Base-by-base conservation (phyloP, 2,797 vertebrate genomes). In the Eleutherodactylus coqui region DNA sequence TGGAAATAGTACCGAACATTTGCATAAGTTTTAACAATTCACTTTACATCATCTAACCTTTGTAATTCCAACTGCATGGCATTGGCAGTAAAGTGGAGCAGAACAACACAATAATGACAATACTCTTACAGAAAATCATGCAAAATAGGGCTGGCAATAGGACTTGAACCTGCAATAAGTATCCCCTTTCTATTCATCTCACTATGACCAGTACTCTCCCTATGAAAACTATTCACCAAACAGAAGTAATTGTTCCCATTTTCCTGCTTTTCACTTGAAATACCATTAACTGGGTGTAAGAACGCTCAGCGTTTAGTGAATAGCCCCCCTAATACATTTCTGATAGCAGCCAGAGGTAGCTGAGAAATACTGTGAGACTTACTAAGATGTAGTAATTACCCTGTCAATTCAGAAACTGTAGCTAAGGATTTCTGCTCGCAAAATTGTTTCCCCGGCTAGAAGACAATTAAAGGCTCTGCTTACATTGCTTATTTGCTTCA, bases 191-290 rank as follows among this genome's bases (percentile, higher is more conserved):
- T 60, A 24, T 43, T 78, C 29, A 64, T 51, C 34, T 85, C 47
- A 69, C 43, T 49, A 21, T 78, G 75, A 53, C 60, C 77, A 41
- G 34, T 14, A 69, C 70, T 85, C 62, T 62, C 78, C 75, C 55
- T 51, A 14, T 64, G 45, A 55, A n/a, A 69, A 53, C 73, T 78
- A 34, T 85, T 78, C 64, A 79, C 49, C 79, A 72, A 84, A 79
- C 72, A 79, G 75, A 64, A 51, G 64, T 79, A 78, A 85, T 85
- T 38, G 17, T 34, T 84, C 55, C 51, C 41, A 76, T 13, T 84
- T 85, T 79, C n/a, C 27, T 79, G 27, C 47, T 58, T 70, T 85
- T 45, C n/a, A 58, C 84, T 78, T 55, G 84, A 85, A 70, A 79
- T 45, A 11, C 34, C 76, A 79, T 79, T 70, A 85, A 79, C 75